Percentiles rank a stretch among this genome's conserved stretches.
These are phyloP conservation scores for Centropus unirufus DNA, from an alignment of 2,113 vertebrate species.

Conservation along the genomic window DNA sequence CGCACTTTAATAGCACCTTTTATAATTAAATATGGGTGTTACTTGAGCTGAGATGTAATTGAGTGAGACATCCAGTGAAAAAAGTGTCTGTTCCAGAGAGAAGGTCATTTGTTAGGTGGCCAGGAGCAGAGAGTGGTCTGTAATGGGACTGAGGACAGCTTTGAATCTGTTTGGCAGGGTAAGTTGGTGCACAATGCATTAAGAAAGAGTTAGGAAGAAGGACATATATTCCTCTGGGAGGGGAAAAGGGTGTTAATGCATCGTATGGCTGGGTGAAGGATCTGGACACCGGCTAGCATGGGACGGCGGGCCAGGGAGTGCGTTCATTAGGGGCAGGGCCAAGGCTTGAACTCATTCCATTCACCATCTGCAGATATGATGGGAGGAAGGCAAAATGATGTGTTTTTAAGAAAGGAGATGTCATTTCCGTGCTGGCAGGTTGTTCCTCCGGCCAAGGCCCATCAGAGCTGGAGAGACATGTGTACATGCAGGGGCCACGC, in stretches of 20 bases:
- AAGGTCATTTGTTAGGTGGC: not conserved
- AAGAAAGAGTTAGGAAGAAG: not conserved
- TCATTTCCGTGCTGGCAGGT: not conserved
- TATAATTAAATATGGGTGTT: not conserved
- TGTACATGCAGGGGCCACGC: not conserved
- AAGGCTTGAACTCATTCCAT: not conserved
- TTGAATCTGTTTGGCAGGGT: not conserved
- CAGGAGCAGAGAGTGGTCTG: not conserved
- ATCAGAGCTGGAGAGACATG: not conserved
- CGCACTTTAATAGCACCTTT: not conserved
- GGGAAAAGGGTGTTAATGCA: not conserved
- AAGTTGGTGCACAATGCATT: not conserved
- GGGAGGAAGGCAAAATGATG: not conserved
- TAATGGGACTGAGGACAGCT: not conserved
- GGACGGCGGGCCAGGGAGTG: not conserved
- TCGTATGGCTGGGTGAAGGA: not conserved
- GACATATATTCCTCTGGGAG: not conserved
- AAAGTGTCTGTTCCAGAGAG: not conserved
- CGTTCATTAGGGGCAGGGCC: rapidly evolving
- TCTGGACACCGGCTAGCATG: rapidly evolving
- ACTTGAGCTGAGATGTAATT: not conserved
- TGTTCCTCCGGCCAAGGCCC: not conserved
- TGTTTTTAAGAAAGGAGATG: not conserved
- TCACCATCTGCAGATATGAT: rapidly evolving
- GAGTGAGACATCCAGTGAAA: not conserved